Conservation (phyloP, 2,113 vertebrate species). For the Girardinichthys multiradiatus region DNA sequence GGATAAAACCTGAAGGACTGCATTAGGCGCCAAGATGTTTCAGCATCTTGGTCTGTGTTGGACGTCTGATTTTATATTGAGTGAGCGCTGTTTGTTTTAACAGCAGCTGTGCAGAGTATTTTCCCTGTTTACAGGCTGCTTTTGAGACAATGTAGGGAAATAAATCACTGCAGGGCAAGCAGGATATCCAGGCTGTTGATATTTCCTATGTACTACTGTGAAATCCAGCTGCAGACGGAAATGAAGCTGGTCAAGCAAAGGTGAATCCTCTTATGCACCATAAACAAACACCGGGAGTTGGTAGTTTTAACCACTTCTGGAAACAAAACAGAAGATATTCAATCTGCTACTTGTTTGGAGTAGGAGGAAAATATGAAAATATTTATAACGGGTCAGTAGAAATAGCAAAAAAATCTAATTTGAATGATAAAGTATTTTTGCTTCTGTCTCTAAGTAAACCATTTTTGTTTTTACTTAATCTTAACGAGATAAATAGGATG, state of each 20-base stretch:
- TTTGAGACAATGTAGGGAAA: neutral
- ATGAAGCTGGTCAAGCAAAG: slow-evolving; percentile 31
- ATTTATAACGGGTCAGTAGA: slow-evolving; percentile 27
- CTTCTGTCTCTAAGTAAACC: too few relatives aligned
- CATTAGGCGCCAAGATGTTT: slow-evolving; percentile 26
- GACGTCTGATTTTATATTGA: slow-evolving; percentile 18
- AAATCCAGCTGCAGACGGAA: slow-evolving; percentile 18
- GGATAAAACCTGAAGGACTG: slow-evolving; percentile 28
- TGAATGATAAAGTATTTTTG: too few relatives aligned
- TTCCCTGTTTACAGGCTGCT: neutral
- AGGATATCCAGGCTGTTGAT: slow-evolving; percentile 10
- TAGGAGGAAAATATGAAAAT: neutral
- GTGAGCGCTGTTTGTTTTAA: slow-evolving; percentile 11
- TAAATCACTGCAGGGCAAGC: neutral
- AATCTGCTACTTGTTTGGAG: slow-evolving; percentile 37
- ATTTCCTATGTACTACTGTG: slow-evolving; percentile 12
- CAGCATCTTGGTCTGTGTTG: slow-evolving; percentile 5
- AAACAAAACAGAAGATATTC: slow-evolving; percentile 20
- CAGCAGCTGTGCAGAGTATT: slow-evolving; percentile 1
- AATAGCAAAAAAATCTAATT: neutral
- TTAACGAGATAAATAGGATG: too few relatives aligned
- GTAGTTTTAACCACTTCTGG: slow-evolving; percentile 33
- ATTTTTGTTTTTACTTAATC: too few relatives aligned
- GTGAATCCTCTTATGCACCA: slow-evolving; percentile 19
- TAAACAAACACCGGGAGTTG: slow-evolving; percentile 15